These are phyloP conservation scores for Tineola bisselliella DNA, from an alignment of 2,888 invertebrate genomes.

Conservation along the genomic window DNA sequence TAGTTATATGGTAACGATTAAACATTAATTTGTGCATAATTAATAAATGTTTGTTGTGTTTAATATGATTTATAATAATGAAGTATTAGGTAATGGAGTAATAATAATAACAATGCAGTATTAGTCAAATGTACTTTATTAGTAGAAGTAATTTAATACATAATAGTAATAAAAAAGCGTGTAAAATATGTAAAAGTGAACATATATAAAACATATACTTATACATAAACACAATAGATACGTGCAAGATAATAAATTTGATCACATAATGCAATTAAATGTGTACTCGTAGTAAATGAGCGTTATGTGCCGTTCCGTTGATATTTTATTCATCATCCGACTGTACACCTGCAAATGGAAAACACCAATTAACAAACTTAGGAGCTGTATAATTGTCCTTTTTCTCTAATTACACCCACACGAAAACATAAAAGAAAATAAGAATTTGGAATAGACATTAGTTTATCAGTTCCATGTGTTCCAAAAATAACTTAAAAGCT, in stretches of 20 bases:
- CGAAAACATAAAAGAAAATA: no score
- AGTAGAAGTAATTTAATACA: neutral
- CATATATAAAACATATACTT: neutral
- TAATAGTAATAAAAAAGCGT: neutral
- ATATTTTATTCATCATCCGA: neutral
- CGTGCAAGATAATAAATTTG: neutral
- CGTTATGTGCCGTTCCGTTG: neutral
- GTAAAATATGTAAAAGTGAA: neutral
- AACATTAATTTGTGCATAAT: no score
- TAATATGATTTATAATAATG: neutral
- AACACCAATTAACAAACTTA: neutral
- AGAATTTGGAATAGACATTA: neutral
- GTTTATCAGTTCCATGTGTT: neutral
- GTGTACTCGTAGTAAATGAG: neutral
- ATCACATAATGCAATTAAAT: neutral
- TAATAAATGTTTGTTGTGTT: no score
- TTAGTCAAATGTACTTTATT: neutral
- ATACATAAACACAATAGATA: neutral
- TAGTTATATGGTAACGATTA: no score
- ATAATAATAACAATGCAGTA: neutral
- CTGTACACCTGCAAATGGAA: conserved; percentile 2
- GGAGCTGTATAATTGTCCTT: neutral
- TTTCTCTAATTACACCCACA: conserved; percentile 1
- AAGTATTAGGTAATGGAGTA: neutral
- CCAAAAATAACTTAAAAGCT: neutral